Base-by-base conservation (phyloP, 2,888 invertebrate genomes). In the Biston betularia region DNA sequence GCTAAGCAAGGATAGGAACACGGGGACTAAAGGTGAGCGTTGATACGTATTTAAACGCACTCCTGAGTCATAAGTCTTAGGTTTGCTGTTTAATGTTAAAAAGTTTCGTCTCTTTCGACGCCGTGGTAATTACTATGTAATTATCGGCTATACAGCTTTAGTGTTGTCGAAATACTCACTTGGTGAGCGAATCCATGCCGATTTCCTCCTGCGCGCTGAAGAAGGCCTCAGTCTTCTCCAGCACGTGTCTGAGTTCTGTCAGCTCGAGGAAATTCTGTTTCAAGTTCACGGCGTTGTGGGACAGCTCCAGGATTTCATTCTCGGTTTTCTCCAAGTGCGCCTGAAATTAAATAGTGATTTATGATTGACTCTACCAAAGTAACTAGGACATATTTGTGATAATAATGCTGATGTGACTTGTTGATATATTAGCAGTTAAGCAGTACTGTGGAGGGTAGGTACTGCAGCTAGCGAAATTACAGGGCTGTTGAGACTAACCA, bases 321-420 rank as follows among this genome's bases (percentile, higher is more conserved):
- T 99, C 99, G 33, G 98, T 97, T 92, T 98, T 98, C 89, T 99
- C 99, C 85, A 99, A 95, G 77, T 98, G 98, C 0, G 97, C 97
- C 96, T 97, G 88, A 24, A 89, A 72, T 40, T 38, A 15, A 49
- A 11, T 46, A 15, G 10, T 46, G 46, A 24, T 5, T 15, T n/a
- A n/a, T n/a, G n/a, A n/a, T 45, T 45, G 45, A 7, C 24, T 24
- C 24, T 45, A n/a, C 0, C 7, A 14, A 46, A 48, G 24, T 48
- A 48, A 24, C 10, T 4, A 5, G 11, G 24, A 48, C 11, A 48
- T 10, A 24, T 3, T 6, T n/a, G 42, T 44, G 5, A 1, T 45
- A 38, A 38, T 38, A 38, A 38, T 38, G 38, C 38, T 38, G 6
- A 38, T 38, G 38, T 9, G 6, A 24, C 24, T 38, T 38, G 38